Evolutionary conservation across 2,113 vertebrate genomes (phyloP).

Genomic region (Pithys albifrons): DNA sequence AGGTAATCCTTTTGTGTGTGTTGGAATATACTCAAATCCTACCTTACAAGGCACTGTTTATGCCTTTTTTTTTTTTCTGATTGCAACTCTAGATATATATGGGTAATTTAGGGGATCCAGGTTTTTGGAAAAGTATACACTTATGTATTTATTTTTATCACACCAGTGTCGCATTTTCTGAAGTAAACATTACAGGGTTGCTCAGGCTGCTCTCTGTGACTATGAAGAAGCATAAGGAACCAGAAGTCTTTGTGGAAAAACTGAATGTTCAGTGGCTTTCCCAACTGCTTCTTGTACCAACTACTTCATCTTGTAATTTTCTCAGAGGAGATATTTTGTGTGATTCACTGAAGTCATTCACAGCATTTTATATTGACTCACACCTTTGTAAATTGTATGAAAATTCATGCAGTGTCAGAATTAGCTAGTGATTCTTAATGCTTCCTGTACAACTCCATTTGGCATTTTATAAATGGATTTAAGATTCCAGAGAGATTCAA

Average conservation of each 20-base stretch:
- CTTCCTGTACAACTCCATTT: background rate
- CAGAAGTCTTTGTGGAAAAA: background rate
- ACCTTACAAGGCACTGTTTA: background rate
- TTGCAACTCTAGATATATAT: background rate
- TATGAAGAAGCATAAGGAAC: background rate
- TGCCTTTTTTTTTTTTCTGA: background rate
- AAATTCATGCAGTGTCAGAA: slow-evolving; percentile 59
- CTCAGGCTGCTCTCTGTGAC: background rate
- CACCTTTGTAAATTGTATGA: slow-evolving; percentile 50
- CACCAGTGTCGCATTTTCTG: background rate
- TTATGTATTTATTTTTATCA: background rate
- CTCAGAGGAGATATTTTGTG: background rate
- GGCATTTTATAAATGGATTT: slow-evolving; percentile 29
- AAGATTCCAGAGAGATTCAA: slow-evolving; percentile 6
- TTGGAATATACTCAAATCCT: background rate
- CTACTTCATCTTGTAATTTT: background rate
- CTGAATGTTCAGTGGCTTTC: background rate
- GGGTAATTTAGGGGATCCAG: background rate
- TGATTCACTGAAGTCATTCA: slow-evolving; percentile 6
- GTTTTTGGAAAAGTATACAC: background rate
- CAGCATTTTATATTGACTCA: slow-evolving; percentile 16
- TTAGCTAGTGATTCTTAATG: slow-evolving; percentile 31
- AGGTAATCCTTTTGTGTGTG: background rate
- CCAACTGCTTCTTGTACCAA: background rate
- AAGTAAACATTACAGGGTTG: background rate